These are phyloP conservation scores for Heptranchias perlo DNA, from an alignment of 2,113 vertebrate genomes.

Conservation along the genomic window DNA sequence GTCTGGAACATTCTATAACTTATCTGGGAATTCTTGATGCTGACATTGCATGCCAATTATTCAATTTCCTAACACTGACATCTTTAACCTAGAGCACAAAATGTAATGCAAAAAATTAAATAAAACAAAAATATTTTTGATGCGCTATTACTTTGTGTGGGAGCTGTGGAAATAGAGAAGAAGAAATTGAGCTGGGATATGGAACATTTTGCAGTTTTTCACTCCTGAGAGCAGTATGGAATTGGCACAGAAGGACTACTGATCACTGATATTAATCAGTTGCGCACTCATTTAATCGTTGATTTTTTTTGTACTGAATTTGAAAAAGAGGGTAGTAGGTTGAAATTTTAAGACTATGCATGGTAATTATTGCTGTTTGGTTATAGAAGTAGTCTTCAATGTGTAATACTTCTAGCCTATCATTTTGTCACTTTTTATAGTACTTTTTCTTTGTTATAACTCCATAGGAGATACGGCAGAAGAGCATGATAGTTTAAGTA, in stretches of 20 bases:
- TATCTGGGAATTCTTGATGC: background rate
- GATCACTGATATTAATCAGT: background rate
- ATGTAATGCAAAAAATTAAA: background rate
- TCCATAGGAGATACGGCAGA: background rate
- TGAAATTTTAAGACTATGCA: background rate
- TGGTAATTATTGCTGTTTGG: background rate
- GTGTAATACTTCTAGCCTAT: background rate
- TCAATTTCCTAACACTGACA: background rate
- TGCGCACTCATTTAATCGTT: too few species aligned
- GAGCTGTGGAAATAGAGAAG: background rate
- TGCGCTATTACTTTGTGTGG: background rate
- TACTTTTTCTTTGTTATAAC: slow-evolving; percentile 18
- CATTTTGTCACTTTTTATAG: background rate
- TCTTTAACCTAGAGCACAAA: background rate
- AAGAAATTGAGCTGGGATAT: background rate
- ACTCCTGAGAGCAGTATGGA: background rate
- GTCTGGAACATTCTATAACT: background rate
- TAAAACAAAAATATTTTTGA: background rate
- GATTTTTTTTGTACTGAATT: background rate
- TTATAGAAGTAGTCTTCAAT: background rate
- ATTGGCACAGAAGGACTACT: background rate
- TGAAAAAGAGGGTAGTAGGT: background rate
- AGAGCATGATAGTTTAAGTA: background rate
- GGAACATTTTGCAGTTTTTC: background rate
- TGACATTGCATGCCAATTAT: background rate